Evolutionary conservation across 2,888 invertebrate genomes (phyloP), one percentile per base, ranked within the genome.

Genomic region (Eupithecia vulgata): DNA sequence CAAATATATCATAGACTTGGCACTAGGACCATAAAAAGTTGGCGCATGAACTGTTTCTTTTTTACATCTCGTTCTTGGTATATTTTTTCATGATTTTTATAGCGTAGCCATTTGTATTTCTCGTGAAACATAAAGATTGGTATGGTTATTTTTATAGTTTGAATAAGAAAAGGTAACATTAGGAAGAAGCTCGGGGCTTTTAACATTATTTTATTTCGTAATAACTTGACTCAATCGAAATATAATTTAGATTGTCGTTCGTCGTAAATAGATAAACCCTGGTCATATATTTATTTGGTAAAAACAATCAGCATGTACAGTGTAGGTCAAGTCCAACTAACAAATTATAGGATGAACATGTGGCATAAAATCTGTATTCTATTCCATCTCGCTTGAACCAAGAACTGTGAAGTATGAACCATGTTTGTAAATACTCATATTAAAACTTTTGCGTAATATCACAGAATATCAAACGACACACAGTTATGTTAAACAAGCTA

Each of bases 401-500:
- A 25, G 13, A 25, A 42, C 21, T 30, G 21, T 37, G 67, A 34
- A 17, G 17, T 30, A 48, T 35, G 8, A 61, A 15, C 30, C 62
- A 64, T 64, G 62, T 64, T 64, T 64, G 76, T 80, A 79, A 57
- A 82, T 79, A 79, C 79, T 78, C 75, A 67, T 76, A 82, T 82
- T 80, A 81, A 80, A 82, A 82, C 76, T 82, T 80, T 70, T 76
- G 52, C 70, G 70, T 48, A 87, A 89, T 87, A 88, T 88, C 89
- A 89, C 78, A 88, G 85, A 88, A 76, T 87, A 89, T 89, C 89
- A 86, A 90, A 83, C 76, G 72, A 83, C 84, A 89, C 90, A 89
- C 90, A 90, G 90, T 81, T 87, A 89, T 88, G 88, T 85, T 83
- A 87, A 88, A 85, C 84, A 84, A 87, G 85, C 79, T 79, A 86